Base-by-base conservation (phyloP, 2,888 invertebrate genomes). In the Congeria kusceri region DNA sequence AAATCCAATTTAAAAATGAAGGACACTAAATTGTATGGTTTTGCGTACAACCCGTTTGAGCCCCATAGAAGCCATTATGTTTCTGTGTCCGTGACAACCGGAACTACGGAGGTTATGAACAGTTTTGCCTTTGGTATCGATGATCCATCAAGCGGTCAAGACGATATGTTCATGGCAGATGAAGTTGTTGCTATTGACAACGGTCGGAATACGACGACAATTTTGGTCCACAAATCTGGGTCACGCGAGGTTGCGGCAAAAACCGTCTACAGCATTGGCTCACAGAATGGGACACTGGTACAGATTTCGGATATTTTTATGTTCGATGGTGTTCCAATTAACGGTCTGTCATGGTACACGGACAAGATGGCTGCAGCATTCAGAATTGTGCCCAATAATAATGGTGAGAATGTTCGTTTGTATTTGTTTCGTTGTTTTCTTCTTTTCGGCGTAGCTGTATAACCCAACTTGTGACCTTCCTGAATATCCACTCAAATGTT, bases 41-140 rank as follows among this genome's bases (percentile, higher is more conserved):
- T 87, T 28, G 80, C 84, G 3, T 87, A 80, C 63, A 81, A 84
- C 46, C 82, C 81, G 1, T 83, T 86, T 57, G 71, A 84, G 20
- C 76, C 85, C 1, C 47, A 67, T 15, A 64, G 69, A 15, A 77
- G 76, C 25, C 73, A 78, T 32, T 84, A 82, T 62, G 74, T 83
- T 39, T 67, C 78, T 13, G 61, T 86, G 20, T 74, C 84, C 25
- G 61, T 82, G 0, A 56, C 56, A 23, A 76, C 80, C 20, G 87
- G 87, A 18, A 59, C 61, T 29, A 68, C 66, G 1, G 58, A 75
- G 25, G 29, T 69, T 20, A 28, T 87, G 2, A 78, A 68, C 47
- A 61, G 68, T 5, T 83, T 80, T 11, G 68, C 68, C 29, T 83
- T 87, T 53, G 83, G 85, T 15, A 72, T 88, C 18, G 86, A 83